Evolutionary conservation across 2,113 vertebrate species (phyloP), one percentile per base, ranked within the genome.

Genomic region (Rallus limicola): DNA sequence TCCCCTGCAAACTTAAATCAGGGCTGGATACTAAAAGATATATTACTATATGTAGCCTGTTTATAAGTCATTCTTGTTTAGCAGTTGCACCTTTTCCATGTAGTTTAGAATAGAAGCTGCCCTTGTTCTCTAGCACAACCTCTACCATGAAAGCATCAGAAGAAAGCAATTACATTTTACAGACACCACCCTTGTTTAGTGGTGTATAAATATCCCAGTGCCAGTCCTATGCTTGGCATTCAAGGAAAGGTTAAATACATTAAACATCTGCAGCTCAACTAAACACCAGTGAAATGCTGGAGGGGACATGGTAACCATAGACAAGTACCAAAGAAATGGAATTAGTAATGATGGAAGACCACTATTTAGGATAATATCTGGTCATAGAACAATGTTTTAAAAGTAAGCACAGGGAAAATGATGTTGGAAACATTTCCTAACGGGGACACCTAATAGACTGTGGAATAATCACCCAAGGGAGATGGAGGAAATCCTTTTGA

Each of bases 111-210:
- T 7, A 93, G 89, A 91, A 87, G 63, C 67, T 75, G 60, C 25
- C 74, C 74, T 88, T 89, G 53, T 86, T 93, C 62, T 78, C n/a
- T 4, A 44, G 70, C 48, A 78, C 55, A 87, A 11, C 52, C 26
- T 92, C 71, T 38, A 69, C 48, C 23, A 64, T 15, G 82, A 90
- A 96, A 82, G 40, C 53, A 70, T 23, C 74, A 90, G 85, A 81
- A 90, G 75, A 91, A 94, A 94, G 29, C 79, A 82, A 91, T 91
- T 93, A 53, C 31, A 42, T 76, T 88, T 60, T 91, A 88, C 70
- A 76, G 94, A 68, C 78, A 11, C 63, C 78, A 62, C 91, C 93
- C 88, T 71, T 71, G 24, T 93, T 94, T 93, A 88, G 88, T 25
- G 34, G n/a, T 31, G 64, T 68, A 14, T 56, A 93, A 97, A 95